Conservation (phyloP, 2,113 vertebrate genomes). For the Scomber colias region DNA sequence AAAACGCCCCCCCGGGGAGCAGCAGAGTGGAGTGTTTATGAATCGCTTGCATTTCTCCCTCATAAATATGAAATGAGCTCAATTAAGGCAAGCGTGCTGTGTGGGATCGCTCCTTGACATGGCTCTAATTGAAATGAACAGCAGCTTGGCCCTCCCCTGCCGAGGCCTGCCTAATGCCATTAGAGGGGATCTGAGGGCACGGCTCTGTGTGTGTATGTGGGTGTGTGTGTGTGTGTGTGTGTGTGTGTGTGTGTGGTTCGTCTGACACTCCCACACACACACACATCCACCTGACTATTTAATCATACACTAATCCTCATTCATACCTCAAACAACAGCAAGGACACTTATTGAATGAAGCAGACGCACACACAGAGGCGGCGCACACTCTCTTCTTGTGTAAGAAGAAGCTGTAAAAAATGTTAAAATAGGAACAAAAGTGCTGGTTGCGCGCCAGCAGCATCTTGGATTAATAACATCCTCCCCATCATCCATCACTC, state of each 20-base stretch:
- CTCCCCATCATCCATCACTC: neutral
- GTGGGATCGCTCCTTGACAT: conserved; percentile 46
- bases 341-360: conserved; percentile 22
- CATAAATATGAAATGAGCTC: conserved; percentile 71
- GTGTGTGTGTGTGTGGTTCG: conserved; percentile 18
- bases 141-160: conserved; percentile 48
- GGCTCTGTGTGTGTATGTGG: conserved; percentile 5
- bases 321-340: conserved; percentile 35
- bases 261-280: conserved; percentile 39
- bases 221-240: conserved; percentile 24
- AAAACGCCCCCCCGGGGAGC: neutral
- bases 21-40: conserved; percentile 21
- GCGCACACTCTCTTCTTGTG: neutral
- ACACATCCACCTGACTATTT: conserved; percentile 45
- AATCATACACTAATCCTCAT: conserved; percentile 50
- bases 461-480: neutral
- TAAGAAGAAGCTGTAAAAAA: conserved; percentile 4
- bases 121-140: conserved; percentile 73
- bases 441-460: neutral
- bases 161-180: conserved; percentile 56
- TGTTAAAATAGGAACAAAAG: neutral
- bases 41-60: conserved; percentile 27
- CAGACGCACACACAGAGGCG: too few species aligned
- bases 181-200: conserved; percentile 56
- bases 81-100: conserved; percentile 14